phyloP scores from a whole-genome alignment of 2,888 invertebrate species.

The Gisinianus flammeolus region DNA sequence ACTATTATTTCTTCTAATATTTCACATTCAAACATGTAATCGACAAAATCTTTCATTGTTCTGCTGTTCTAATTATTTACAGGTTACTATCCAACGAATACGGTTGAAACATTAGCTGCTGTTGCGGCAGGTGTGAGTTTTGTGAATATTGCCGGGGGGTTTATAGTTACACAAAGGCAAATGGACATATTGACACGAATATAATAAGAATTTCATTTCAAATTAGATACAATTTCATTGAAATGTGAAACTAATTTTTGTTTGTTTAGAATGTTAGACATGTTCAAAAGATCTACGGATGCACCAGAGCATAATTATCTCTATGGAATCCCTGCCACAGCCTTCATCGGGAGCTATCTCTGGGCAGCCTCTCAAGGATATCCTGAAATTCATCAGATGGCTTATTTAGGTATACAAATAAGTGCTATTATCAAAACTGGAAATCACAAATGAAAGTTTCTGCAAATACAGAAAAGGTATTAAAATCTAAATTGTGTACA shows the following conservation, averaged over 20 bases:
- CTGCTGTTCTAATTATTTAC: background rate
- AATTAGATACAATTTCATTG: no score
- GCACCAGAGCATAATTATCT: constrained; percentile 84
- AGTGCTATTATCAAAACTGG: no score
- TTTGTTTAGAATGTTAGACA: constrained; percentile 70
- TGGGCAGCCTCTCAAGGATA: constrained; percentile 68
- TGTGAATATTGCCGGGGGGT: constrained; percentile 89
- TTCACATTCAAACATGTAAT: background rate
- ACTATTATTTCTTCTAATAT: no score
- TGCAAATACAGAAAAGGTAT: background rate
- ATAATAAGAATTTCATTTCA: constrained; percentile 65
- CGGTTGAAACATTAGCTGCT: constrained; percentile 79
- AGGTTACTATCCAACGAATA: constrained; percentile 69
- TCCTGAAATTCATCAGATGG: constrained; percentile 84
- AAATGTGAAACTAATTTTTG: no score
- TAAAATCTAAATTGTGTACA: background rate
- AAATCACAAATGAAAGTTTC: no score
- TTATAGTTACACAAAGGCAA: constrained; percentile 79
- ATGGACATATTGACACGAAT: constrained; percentile 80
- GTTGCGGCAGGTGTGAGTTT: constrained; percentile 85
- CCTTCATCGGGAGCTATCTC: constrained; percentile 68
- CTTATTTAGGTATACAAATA: constrained; percentile 73
- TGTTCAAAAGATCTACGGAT: constrained; percentile 68
- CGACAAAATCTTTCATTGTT: background rate
- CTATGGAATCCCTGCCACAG: constrained; percentile 78